These are phyloP conservation scores for Carlito syrichta DNA, from an alignment of 2,113 vertebrate genomes.

Conservation along the genomic window DNA sequence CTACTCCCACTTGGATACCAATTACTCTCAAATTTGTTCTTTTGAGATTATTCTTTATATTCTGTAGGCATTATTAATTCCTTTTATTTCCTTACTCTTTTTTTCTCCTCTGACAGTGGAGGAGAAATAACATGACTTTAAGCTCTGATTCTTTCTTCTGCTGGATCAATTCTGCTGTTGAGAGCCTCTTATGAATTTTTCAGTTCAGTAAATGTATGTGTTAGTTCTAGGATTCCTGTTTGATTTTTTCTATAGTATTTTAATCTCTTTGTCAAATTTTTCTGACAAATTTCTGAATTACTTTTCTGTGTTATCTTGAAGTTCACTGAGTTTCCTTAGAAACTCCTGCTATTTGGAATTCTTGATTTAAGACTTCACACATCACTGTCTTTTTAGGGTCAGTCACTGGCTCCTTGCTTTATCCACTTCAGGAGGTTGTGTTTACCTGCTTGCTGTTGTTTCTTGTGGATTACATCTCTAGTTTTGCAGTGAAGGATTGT, in stretches of 20 bases:
- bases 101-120: too few relatives aligned
- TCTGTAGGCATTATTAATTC: not conserved
- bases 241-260: not conserved
- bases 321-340: not conserved
- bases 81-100: not conserved
- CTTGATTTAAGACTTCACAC: not conserved
- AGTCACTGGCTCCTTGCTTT: not conserved
- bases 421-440: not conserved
- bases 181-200: not conserved
- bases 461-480: not conserved
- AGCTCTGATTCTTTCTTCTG: not conserved
- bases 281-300: not conserved
- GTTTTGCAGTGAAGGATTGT: not conserved
- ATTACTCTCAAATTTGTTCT: not conserved
- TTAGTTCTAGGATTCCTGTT: not conserved
- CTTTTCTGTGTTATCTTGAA: not conserved
- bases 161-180: not conserved
- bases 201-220: not conserved
- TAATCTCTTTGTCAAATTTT: not conserved
- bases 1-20: not conserved
- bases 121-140: not conserved
- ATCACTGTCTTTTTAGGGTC: not conserved
- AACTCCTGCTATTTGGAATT: not conserved
- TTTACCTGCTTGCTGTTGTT: not conserved
- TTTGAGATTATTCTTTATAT: not conserved